Conservation (phyloP, 2,113 vertebrate species). For the Promerops cafer region DNA sequence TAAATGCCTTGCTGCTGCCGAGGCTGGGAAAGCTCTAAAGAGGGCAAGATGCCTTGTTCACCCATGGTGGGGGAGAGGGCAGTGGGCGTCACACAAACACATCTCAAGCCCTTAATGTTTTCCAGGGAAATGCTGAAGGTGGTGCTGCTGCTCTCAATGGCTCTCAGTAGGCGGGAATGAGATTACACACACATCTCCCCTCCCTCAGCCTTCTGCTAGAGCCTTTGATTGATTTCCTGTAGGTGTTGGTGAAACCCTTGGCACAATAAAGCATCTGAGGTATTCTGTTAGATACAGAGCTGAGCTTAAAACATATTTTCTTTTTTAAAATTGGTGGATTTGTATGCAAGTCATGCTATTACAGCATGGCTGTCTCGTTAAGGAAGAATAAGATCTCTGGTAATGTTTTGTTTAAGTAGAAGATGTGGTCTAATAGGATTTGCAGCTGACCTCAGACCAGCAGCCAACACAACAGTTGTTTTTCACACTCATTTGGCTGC, state of each 20-base stretch:
- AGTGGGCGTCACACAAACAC: neutral
- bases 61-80: neutral
- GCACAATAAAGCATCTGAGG: neutral
- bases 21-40: neutral
- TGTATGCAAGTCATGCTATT: neutral
- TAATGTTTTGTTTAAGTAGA: neutral
- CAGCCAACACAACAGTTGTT: neutral
- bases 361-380: neutral
- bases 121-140: neutral
- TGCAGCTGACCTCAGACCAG: neutral
- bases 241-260: slow-evolving; percentile 37
- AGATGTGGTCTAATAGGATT: neutral
- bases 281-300: neutral
- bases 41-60: neutral
- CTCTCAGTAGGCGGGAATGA: neutral
- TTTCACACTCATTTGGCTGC: neutral
- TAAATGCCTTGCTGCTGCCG: neutral
- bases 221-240: slow-evolving; percentile 36
- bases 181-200: neutral
- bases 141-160: neutral
- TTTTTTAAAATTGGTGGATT: neutral
- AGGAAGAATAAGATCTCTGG: neutral
- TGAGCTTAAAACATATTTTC: neutral
- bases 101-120: neutral
- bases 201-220: slow-evolving; percentile 21